Base-by-base conservation (phyloP, 1,140 invertebrate species). In the Trichonephila clavipes region DNA sequence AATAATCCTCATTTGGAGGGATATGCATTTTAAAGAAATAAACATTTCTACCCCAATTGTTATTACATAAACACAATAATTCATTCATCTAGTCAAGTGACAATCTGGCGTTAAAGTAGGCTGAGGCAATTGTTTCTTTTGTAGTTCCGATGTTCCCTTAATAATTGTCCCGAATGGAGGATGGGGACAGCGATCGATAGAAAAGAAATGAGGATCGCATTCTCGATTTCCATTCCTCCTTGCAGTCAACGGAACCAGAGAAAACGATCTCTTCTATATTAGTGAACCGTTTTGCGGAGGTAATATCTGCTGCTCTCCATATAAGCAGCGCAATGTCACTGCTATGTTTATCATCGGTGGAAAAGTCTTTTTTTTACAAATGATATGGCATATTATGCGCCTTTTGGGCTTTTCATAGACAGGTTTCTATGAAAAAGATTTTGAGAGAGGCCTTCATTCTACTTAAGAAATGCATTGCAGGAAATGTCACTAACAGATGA, bases 381-480 rank as follows among this genome's bases (percentile, higher is more conserved):
- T 88, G 87, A 88, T 88, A 88, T 69, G 64, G 64, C 61, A 88
- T 28, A 88, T 69, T 66, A 88, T 88, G 18, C 61, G 85, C 51
- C 59, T 18, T 64, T 64, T 64, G 18, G 16, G 16, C 62, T 64
- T 64, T 64, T 64, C 19, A n/a, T 28, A 14, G 24, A 24, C 19
- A 40, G n/a, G 7, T 40, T 77, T n/a, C 72, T 77, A 21, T 24
- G 24, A 77, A 77, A 40, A 24, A 77, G 72, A 2, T n/a, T 16
- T 28, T 16, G 34, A 77, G 24, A 77, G 51, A 51, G 7, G 5
- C 51, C 51, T 51, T 7, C 51, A 51, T 51, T 51, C 51, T 10
- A 51, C 51, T 51, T 51, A 51, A 51, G 10, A 51, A 51, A 51
- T 51, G 8, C 51, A 51, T 51, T 51, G 10, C 7, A 51, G 51